A percentile compares a stretch with the other conserved stretches of the same genome.
Conservation (phyloP, 2,113 vertebrate species). For the Labeo catla region DNA sequence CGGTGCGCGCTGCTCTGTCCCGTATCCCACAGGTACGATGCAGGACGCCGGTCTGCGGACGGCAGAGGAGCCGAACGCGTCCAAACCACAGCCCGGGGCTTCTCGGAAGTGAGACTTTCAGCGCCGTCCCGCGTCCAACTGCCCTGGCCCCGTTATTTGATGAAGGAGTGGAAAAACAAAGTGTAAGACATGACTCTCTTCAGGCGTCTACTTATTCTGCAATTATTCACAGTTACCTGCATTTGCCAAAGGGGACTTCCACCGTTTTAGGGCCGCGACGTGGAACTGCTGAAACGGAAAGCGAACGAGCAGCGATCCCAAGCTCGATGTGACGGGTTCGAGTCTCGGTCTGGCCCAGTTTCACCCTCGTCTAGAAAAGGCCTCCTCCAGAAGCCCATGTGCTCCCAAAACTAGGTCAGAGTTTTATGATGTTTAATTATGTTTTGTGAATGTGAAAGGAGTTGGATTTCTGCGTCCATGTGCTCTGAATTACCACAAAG, state of each 20-base stretch:
- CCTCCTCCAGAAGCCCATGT: conserved; percentile 14
- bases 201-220: not conserved
- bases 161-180: conserved; percentile 12
- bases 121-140: not conserved
- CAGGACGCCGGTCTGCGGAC: not conserved
- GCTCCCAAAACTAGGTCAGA: conserved; percentile 65
- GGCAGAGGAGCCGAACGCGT: not conserved
- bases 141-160: not conserved
- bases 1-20: not conserved
- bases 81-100: not conserved
- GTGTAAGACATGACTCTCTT: not conserved
- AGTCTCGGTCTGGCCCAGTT: conserved; percentile 19
- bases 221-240: not conserved
- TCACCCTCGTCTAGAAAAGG: conserved; percentile 60
- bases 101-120: conserved; percentile 11
- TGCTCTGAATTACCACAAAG: conserved; percentile 44
- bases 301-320: not conserved
- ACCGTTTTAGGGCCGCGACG: not conserved
- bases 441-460: conserved; percentile 60
- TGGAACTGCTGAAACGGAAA: too few species aligned
- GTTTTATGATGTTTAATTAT: conserved; percentile 64
- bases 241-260: conserved; percentile 43
- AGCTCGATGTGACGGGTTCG: not conserved
- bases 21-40: not conserved
- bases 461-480: conserved; percentile 53